These are phyloP conservation scores for Diaperis boleti DNA, from an alignment of 2,888 invertebrate species.

Conservation along the genomic window DNA sequence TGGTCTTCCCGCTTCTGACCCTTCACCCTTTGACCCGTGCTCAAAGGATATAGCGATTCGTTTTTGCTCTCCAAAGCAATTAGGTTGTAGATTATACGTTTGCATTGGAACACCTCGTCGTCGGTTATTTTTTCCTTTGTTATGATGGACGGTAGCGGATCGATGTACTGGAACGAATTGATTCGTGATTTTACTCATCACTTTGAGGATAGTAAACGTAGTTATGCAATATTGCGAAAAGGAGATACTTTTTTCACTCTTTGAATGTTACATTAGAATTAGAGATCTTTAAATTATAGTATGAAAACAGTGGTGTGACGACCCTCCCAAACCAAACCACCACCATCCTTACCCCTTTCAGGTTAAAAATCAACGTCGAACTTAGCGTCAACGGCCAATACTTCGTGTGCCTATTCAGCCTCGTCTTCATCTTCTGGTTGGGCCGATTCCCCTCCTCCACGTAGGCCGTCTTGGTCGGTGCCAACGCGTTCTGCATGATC, in stretches of 20 bases:
- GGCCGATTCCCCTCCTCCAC: constrained; percentile 67
- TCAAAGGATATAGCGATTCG: constrained; percentile 81
- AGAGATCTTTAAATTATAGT: no score
- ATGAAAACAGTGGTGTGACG: no score
- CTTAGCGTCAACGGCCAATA: constrained; percentile 93
- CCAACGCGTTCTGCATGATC: constrained; percentile 85
- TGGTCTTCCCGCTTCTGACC: constrained; percentile 84
- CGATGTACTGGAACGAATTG: constrained; percentile 74
- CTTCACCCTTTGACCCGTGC: constrained; percentile 74
- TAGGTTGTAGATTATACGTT: constrained; percentile 85
- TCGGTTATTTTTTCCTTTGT: constrained; percentile 85
- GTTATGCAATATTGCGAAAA: no score
- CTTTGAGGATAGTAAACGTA: no score
- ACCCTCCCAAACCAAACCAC: no score
- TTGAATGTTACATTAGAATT: no score
- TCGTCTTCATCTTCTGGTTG: constrained; percentile 74
- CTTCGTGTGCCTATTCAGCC: constrained; percentile 82
- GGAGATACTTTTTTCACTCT: no score
- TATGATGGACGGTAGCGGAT: constrained; percentile 83
- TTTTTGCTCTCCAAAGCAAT: constrained; percentile 86
- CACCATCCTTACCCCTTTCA: constrained; percentile 69
- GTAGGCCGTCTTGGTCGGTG: constrained; percentile 73
- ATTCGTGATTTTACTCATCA: no score
- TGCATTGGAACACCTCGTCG: constrained; percentile 89
- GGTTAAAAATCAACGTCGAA: constrained; percentile 88